A percentile compares a stretch with the other conserved stretches of the same genome.
Conservation (phyloP, 2,888 invertebrate species). For the Mechanitis mazaeus region DNA sequence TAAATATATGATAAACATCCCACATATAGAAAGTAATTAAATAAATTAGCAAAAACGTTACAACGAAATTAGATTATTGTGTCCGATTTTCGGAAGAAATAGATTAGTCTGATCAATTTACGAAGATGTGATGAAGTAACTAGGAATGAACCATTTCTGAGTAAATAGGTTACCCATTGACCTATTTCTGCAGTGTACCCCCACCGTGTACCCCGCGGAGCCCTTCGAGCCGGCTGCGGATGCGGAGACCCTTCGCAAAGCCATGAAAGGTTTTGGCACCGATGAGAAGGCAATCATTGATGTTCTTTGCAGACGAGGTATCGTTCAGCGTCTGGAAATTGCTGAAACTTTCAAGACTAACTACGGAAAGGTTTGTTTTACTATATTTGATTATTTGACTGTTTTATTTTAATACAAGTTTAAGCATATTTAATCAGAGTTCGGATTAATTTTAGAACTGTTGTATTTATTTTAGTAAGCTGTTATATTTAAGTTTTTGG, state of each 20-base stretch:
- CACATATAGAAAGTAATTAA: no score
- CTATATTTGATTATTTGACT: background rate
- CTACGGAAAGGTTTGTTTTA: constrained; percentile 86
- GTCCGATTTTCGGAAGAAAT: no score
- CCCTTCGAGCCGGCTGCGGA: constrained; percentile 91
- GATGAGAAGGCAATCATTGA: constrained; percentile 95
- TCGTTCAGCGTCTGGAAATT: constrained; percentile 93
- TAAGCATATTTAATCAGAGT: background rate
- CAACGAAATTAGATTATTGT: no score
- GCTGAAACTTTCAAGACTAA: constrained; percentile 93
- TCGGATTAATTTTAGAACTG: background rate
- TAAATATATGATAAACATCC: no score
- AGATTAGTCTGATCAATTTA: no score
- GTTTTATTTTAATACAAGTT: no score
- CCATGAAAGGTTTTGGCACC: constrained; percentile 95
- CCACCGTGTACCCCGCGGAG: constrained; percentile 91
- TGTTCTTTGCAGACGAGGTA: constrained; percentile 90
- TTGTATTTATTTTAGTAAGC: no score
- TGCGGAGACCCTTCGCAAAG: constrained; percentile 89
- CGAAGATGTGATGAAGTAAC: background rate
- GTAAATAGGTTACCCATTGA: constrained; percentile 2
- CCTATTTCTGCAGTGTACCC: constrained; percentile 81
- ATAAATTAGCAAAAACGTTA: no score
- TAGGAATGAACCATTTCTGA: background rate
- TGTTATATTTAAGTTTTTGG: no score